Evolutionary conservation across 2,113 vertebrate species (phyloP).

Genomic region (Hydrolagus affinis): DNA sequence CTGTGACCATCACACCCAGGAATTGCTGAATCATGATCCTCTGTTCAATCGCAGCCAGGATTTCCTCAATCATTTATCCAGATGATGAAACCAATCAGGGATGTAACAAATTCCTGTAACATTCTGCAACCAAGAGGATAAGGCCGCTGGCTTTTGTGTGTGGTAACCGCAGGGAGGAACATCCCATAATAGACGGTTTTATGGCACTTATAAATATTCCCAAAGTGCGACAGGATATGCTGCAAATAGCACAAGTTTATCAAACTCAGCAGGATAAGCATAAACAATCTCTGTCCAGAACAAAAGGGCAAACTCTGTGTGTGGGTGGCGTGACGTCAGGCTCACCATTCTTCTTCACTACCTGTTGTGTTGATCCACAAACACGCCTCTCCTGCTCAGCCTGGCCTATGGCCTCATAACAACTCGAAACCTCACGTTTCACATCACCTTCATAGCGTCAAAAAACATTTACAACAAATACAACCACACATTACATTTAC

Average conservation of each 20-base stretch:
- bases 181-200: neutral
- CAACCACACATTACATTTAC: no score
- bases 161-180: neutral
- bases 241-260: slow-evolving; percentile 6
- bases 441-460: no score
- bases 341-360: neutral
- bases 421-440: no score
- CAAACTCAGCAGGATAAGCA: neutral
- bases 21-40: neutral
- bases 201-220: neutral
- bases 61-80: neutral
- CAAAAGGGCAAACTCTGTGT: neutral
- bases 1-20: neutral
- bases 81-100: neutral
- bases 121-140: neutral
- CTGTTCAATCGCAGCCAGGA: neutral
- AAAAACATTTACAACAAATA: no score
- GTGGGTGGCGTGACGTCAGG: neutral
- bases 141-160: neutral
- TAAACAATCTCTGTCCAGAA: slow-evolving; percentile 20
- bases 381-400: no score
- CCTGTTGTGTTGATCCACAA: no score
- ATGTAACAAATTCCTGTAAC: no score
- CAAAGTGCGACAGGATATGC: slow-evolving; percentile 3
- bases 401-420: no score